phyloP scores from a whole-genome alignment of 2,797 vertebrate species.

The Alfaro cultratus region DNA sequence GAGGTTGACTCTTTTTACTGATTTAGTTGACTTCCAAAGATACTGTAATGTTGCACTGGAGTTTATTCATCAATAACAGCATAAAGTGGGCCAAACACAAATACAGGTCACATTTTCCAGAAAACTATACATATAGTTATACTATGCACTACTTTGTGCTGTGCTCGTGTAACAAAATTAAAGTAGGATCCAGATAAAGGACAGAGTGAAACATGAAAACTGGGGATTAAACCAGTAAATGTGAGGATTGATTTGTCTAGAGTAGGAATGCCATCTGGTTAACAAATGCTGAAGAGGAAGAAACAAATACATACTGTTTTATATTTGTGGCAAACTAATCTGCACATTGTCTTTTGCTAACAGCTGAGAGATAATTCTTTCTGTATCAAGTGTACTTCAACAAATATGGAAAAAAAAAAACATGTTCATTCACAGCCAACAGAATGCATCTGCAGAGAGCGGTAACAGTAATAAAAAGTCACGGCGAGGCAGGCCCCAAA shows the following conservation, averaged over 20 bases:
- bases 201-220: not conserved
- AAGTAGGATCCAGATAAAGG: not conserved
- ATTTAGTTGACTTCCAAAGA: not conserved
- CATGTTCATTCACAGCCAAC: constrained; percentile 37
- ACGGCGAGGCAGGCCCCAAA: constrained; percentile 34
- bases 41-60: not conserved
- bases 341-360: constrained; percentile 13
- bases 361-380: not conserved
- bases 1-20: not conserved
- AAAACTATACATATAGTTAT: not conserved
- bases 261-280: not conserved
- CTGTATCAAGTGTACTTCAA: constrained; percentile 16
- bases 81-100: not conserved
- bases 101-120: not conserved
- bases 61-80: not conserved
- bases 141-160: not conserved
- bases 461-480: constrained; percentile 38
- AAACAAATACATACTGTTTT: not conserved
- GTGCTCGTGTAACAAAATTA: not conserved
- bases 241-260: not conserved
- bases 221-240: not conserved
- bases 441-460: constrained; percentile 13
- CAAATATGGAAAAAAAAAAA: constrained; percentile 14
- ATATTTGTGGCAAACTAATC: constrained; percentile 11
- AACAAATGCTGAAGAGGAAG: not conserved